These are phyloP conservation scores for Halcyon malimbica DNA, from an alignment of 2,113 vertebrate species.

Conservation along the genomic window DNA sequence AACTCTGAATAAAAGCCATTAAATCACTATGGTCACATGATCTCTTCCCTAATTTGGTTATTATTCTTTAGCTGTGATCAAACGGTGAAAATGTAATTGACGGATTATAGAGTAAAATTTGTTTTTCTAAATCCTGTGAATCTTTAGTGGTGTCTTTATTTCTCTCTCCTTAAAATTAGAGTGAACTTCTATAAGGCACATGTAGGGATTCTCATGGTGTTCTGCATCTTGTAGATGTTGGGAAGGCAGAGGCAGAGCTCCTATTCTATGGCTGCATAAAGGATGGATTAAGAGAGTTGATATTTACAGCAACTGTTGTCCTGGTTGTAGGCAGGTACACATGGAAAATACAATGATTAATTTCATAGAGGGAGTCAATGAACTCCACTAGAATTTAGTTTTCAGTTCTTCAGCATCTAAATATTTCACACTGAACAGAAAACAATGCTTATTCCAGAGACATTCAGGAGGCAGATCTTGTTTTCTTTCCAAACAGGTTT, in stretches of 20 bases:
- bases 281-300: fast-evolving
- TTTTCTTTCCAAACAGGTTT: not conserved
- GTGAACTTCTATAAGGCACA: not conserved
- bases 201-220: not conserved
- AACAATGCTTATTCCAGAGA: not conserved
- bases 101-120: not conserved
- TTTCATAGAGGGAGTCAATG: not conserved
- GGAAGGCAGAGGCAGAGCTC: not conserved
- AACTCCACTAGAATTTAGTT: not conserved
- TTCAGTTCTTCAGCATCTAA: not conserved
- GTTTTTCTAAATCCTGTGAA: not conserved
- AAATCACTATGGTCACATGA: not conserved
- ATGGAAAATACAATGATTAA: not conserved
- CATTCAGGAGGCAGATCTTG: not conserved
- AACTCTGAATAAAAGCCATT: not conserved
- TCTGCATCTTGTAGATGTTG: not conserved
- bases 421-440: not conserved
- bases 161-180: not conserved
- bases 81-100: not conserved
- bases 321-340: not conserved
- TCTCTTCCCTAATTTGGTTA: not conserved
- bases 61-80: not conserved
- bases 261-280: not conserved
- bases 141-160: not conserved
- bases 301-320: fast-evolving